Evolutionary conservation across 2,888 invertebrate species (phyloP).

Genomic region (Diarsia mendica): DNA sequence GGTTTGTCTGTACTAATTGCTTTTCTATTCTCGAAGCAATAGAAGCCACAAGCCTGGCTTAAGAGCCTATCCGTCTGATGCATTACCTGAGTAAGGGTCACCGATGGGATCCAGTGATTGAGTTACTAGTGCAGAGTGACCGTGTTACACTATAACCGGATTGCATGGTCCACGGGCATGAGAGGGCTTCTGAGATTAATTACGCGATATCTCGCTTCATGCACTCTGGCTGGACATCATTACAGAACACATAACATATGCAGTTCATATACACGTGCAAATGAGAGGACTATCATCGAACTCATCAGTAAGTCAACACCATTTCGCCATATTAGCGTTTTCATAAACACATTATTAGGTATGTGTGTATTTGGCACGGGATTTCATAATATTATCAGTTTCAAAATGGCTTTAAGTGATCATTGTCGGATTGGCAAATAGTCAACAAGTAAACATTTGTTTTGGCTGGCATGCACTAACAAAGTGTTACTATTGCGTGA

Average conservation of each 20-base stretch:
- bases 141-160: constrained; percentile 18
- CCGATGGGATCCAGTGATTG: constrained; percentile 16
- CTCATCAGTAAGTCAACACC: constrained; percentile 16
- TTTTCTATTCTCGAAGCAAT: constrained; percentile 2
- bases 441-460: constrained; percentile 29
- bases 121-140: constrained; percentile 39
- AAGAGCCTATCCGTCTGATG: constrained; percentile 20
- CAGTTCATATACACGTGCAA: not conserved
- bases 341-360: constrained; percentile 29
- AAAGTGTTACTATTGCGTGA: not conserved
- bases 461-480: constrained; percentile 8
- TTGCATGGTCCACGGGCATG: constrained; percentile 20
- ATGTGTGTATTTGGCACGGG: constrained; percentile 10
- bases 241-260: not conserved
- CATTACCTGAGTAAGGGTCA: constrained; percentile 26
- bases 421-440: constrained; percentile 36
- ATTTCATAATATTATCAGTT: constrained; percentile 42
- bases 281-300: not conserved
- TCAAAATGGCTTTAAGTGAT: constrained; percentile 31
- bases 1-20: not conserved
- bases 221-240: not conserved
- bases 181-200: constrained; percentile 53
- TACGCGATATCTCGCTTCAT: constrained; percentile 34
- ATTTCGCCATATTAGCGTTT: constrained; percentile 20
- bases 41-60: not conserved